Evolutionary conservation across 2,113 vertebrate genomes (phyloP).

Genomic region (Miniopterus natalensis): DNA sequence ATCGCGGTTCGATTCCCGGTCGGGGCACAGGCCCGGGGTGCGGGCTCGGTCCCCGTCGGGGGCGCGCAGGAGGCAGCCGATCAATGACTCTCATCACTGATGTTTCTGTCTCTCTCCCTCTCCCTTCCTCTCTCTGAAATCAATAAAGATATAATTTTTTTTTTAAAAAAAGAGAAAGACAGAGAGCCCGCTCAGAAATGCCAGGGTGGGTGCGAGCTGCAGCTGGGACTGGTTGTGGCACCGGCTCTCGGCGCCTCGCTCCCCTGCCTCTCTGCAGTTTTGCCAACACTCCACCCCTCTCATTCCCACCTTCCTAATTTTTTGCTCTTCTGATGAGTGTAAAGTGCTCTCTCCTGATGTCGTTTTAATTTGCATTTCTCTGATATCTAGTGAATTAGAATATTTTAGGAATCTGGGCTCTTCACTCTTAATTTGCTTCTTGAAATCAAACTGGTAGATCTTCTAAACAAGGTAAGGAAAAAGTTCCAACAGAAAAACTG

Average conservation of each 20-base stretch:
- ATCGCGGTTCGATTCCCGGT: no score
- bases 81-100: no score
- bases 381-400: constrained; percentile 36
- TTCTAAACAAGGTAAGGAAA: not conserved
- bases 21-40: no score
- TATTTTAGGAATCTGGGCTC: constrained; percentile 64
- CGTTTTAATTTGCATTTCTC: constrained; percentile 67
- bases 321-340: constrained; percentile 62
- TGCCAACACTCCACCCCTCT: not conserved
- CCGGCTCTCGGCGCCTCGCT: fast-evolving
- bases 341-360: constrained; percentile 48
- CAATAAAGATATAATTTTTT: no score
- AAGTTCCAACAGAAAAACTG: not conserved
- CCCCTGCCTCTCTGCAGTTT: not conserved
- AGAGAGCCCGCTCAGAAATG: no score
- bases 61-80: no score
- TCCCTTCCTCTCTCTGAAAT: no score
- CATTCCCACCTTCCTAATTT: constrained; percentile 54
- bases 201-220: not conserved
- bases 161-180: no score
- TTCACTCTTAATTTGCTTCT: constrained; percentile 67
- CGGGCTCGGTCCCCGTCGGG: no score
- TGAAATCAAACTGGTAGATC: constrained; percentile 44
- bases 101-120: no score
- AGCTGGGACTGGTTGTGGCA: fast-evolving